phyloP scores from a whole-genome alignment of 2,888 invertebrate genomes.

The Scaptomyza parva region DNA sequence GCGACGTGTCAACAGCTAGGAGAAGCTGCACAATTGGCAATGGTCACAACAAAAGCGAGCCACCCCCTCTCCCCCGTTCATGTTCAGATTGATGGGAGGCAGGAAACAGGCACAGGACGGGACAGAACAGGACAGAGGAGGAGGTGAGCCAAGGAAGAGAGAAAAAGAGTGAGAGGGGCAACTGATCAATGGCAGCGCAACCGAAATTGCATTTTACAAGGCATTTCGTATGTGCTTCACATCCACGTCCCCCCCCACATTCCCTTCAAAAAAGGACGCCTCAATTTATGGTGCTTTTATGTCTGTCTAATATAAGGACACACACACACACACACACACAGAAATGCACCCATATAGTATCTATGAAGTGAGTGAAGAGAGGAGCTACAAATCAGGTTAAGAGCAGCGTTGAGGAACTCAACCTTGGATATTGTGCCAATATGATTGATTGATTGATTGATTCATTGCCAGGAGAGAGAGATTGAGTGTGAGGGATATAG shows the following conservation, averaged over 20 bases:
- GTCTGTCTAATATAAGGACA: conserved; percentile 52
- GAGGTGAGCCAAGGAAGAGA: neutral
- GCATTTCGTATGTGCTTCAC: conserved; percentile 16
- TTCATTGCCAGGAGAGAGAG: conserved; percentile 7
- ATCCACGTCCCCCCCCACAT: neutral
- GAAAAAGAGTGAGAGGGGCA: too few species aligned
- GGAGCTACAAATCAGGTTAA: conserved; percentile 28
- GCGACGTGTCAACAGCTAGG: conserved; percentile 58
- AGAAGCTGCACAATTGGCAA: conserved; percentile 52
- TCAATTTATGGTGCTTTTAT: conserved; percentile 59
- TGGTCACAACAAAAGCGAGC: conserved; percentile 51
- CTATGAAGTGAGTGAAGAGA: neutral
- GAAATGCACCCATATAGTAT: too few species aligned
- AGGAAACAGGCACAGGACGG: too few species aligned
- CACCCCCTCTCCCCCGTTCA: too few species aligned
- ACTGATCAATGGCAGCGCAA: conserved; percentile 30
- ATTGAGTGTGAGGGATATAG: neutral
- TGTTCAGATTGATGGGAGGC: conserved; percentile 53
- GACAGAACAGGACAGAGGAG: too few species aligned
- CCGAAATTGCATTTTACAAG: conserved; percentile 58
- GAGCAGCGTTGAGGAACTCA: neutral
- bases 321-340: conserved; percentile 4
- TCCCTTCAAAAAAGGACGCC: conserved; percentile 20
- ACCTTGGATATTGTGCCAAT: conserved; percentile 26
- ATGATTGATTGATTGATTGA: conserved; percentile 51